A percentile compares a stretch with the other conserved stretches of the same genome.
phyloP scores from a whole-genome alignment of 2,113 vertebrate genomes.

The Pterophyllum scalare region DNA sequence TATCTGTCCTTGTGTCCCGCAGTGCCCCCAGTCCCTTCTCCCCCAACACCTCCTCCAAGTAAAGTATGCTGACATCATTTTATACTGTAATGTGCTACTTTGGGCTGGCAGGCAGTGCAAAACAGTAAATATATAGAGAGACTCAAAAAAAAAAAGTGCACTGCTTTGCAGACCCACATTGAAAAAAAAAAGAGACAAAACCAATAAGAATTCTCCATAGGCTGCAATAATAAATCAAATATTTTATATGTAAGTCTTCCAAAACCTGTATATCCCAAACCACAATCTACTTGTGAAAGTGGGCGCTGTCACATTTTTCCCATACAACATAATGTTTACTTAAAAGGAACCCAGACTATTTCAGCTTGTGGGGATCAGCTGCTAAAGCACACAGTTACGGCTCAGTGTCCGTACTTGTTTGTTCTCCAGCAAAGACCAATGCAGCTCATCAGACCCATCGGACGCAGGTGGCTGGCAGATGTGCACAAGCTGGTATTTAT shows the following conservation, averaged over 20 bases:
- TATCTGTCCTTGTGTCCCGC: constrained; percentile 18
- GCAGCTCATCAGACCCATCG: background rate
- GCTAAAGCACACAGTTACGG: background rate
- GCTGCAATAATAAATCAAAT: background rate
- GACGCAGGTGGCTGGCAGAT: background rate
- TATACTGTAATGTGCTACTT: constrained; percentile 71
- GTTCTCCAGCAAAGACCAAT: background rate
- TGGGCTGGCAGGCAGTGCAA: constrained; percentile 78
- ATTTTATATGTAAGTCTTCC: background rate
- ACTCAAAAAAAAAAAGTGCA: constrained; percentile 48
- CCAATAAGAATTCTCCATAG: background rate
- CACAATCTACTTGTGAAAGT: background rate
- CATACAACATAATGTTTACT: constrained; percentile 4
- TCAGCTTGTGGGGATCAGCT: background rate
- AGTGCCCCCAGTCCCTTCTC: background rate
- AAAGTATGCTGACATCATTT: constrained; percentile 68
- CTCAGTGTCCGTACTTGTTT: background rate
- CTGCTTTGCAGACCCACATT: constrained; percentile 85
- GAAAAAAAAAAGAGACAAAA: constrained; percentile 36
- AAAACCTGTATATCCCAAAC: background rate
- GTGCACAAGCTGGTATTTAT: background rate
- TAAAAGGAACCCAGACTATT: constrained; percentile 1
- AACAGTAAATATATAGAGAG: constrained; percentile 60
- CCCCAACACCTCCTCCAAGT: constrained; percentile 5
- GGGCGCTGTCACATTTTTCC: background rate